Percentiles rank a stretch among this genome's conserved stretches.
Evolutionary conservation across 2,113 vertebrate species (phyloP).

Genomic region (Colossoma macropomum): DNA sequence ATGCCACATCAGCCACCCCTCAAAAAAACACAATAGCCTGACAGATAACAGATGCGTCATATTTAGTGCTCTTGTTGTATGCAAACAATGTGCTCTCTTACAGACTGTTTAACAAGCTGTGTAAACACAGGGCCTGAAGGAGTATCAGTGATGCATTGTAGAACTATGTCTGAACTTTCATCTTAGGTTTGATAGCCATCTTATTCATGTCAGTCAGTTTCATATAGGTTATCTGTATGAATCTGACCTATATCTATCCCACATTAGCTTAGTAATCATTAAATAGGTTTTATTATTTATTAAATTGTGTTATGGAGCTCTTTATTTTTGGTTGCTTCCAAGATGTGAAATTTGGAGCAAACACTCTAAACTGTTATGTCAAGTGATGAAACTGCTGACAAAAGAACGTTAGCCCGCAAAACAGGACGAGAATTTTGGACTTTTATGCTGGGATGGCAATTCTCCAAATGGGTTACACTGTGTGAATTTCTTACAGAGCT

Average conservation of each 20-base stretch:
- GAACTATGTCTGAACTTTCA: background rate
- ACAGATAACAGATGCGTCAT: background rate
- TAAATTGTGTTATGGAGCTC: background rate
- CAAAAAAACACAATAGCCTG: background rate
- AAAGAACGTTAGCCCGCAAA: conserved; percentile 44
- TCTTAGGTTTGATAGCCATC: background rate
- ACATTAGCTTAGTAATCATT: background rate
- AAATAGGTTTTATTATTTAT: background rate
- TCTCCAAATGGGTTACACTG: conserved; percentile 36
- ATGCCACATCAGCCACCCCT: conserved; percentile 5
- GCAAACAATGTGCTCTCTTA: background rate
- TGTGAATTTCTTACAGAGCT: conserved; percentile 40
- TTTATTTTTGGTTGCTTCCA: background rate
- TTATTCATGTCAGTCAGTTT: background rate
- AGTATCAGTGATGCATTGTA: background rate
- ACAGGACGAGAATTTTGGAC: conserved; percentile 3
- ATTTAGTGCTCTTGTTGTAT: background rate
- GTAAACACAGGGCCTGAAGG: background rate
- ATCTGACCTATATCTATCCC: background rate
- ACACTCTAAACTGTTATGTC: background rate
- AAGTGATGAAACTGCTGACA: conserved; percentile 35
- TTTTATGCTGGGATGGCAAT: conserved; percentile 31
- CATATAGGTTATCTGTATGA: background rate
- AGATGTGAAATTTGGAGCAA: background rate
- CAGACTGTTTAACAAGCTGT: background rate